Evolutionary conservation across 2,113 vertebrate genomes (phyloP).

Genomic region (Turdus rufiventris): DNA sequence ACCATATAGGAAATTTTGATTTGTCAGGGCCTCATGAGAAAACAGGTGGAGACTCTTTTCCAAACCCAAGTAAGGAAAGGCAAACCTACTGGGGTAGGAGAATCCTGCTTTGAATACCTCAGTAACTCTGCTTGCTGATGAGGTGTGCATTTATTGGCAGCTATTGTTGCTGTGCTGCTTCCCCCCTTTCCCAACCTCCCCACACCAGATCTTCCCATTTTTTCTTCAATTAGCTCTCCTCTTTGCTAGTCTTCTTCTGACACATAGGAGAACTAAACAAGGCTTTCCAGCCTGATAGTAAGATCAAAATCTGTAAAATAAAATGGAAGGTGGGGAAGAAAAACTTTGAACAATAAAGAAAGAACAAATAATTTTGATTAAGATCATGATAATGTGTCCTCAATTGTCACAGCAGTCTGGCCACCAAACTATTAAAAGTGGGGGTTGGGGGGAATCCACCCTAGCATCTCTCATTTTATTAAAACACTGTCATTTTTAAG

Average conservation of each 20-base stretch:
- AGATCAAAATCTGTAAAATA: slow-evolving; percentile 15
- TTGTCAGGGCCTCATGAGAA: neutral
- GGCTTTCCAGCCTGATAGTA: neutral
- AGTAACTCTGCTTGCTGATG: neutral
- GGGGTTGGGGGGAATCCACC: fast-evolving
- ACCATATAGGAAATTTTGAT: neutral
- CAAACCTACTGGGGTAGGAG: neutral
- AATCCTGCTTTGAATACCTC: neutral
- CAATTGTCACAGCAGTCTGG: neutral
- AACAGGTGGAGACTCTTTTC: neutral
- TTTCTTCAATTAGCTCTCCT: neutral
- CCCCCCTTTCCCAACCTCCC: neutral
- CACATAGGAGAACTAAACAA: neutral
- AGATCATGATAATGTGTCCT: neutral
- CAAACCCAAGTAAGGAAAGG: neutral
- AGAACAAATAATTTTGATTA: neutral
- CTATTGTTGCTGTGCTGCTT: neutral
- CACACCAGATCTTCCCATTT: neutral
- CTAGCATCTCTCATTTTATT: neutral
- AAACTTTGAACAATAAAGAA: neutral
- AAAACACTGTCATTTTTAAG: neutral
- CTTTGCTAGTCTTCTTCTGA: neutral
- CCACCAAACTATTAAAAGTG: neutral
- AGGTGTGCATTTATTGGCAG: neutral
- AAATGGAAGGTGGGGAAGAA: neutral